Conservation (phyloP, 2,888 invertebrate genomes). For the Hydriomena furcata region DNA sequence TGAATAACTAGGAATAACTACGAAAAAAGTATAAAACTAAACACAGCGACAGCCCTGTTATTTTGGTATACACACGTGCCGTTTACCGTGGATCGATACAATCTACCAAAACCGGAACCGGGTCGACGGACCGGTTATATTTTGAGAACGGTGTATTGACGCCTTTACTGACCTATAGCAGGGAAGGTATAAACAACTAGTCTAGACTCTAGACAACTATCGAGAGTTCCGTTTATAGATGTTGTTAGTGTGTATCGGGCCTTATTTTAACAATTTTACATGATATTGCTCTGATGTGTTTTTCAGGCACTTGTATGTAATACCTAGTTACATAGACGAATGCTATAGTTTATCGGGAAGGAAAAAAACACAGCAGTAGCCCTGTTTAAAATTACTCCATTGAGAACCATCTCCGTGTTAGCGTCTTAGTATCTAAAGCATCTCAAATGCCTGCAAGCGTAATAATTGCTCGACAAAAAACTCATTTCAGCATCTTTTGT, state of each 20-base stretch:
- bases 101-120: constrained; percentile 38
- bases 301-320: not conserved
- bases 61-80: constrained; percentile 25
- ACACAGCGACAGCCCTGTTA: constrained; percentile 25
- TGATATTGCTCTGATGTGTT: not conserved
- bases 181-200: too few species aligned
- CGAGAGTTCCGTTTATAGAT: not conserved
- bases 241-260: not conserved
- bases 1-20: too few species aligned
- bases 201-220: constrained; percentile 1
- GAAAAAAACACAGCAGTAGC: too few species aligned
- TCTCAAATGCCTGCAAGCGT: too few species aligned
- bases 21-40: too few species aligned
- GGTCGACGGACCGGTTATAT: constrained; percentile 35
- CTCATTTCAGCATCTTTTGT: too few species aligned
- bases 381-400: too few species aligned
- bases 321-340: too few species aligned
- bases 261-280: not conserved
- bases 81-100: constrained; percentile 52
- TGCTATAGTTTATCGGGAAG: too few species aligned
- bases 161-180: constrained; percentile 21
- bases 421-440: too few species aligned
- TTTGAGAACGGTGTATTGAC: constrained; percentile 27
- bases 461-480: too few species aligned
- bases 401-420: too few species aligned